Percentiles rank a stretch among this genome's conserved stretches.
These are phyloP conservation scores for Dendropsophus ebraccatus DNA, from an alignment of 2,113 vertebrate genomes.

Conservation along the genomic window DNA sequence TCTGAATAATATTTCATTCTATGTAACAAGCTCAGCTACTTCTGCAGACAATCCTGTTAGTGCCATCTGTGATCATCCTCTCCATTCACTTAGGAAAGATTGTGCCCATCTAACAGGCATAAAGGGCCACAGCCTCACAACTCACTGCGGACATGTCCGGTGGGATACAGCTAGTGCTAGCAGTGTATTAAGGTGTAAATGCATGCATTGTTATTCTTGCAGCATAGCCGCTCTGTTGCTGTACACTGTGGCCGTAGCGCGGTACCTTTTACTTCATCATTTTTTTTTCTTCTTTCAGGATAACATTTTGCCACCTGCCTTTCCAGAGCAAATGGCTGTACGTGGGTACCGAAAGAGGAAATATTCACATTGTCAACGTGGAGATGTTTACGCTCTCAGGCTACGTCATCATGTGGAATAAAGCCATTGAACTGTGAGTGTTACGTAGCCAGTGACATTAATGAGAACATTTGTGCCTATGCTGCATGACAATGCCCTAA, in stretches of 20 bases:
- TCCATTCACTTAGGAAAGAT: too few species aligned
- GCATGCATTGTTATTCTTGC: too few species aligned
- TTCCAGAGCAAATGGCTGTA: constrained; percentile 99
- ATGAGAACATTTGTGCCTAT: constrained; percentile 53
- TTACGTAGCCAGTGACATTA: constrained; percentile 53
- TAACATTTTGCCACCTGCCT: constrained; percentile 98
- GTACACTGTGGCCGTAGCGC: neutral
- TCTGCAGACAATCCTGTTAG: too few species aligned
- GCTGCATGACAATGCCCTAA: constrained; percentile 46
- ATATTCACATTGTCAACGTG: constrained; percentile 98
- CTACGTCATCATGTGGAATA: constrained; percentile 99
- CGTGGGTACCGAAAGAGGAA: constrained; percentile 96
- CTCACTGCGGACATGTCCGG: too few species aligned
- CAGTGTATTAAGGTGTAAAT: too few species aligned
- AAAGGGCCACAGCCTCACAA: too few species aligned
- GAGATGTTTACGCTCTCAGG: constrained; percentile 99
- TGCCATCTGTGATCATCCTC: too few species aligned
- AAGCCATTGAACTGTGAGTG: constrained; percentile 99
- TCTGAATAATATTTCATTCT: too few species aligned
- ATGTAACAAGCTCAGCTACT: too few species aligned
- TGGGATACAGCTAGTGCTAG: too few species aligned
- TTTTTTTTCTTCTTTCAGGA: constrained; percentile 77
- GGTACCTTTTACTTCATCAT: neutral
- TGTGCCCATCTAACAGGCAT: too few species aligned
- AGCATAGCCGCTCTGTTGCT: neutral